These are phyloP conservation scores for Oreotrochilus melanogaster DNA, from an alignment of 2,113 vertebrate species.

Conservation along the genomic window DNA sequence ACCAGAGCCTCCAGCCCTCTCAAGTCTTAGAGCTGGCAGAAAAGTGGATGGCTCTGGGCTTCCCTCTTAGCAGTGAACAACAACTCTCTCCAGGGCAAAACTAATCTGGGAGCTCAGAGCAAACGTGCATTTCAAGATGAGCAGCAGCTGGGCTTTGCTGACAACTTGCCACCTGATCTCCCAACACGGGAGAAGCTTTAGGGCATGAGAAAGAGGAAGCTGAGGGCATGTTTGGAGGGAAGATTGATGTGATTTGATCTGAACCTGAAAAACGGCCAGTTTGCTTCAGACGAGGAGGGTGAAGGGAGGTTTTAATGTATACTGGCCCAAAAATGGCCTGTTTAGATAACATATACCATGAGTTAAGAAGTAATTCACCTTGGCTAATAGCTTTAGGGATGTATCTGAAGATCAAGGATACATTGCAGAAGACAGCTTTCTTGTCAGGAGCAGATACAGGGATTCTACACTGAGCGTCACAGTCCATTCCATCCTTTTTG, in stretches of 20 bases:
- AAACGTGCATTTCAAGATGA: neutral
- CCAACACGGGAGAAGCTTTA: neutral
- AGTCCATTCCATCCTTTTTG: neutral
- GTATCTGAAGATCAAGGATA: neutral
- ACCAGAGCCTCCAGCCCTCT: neutral
- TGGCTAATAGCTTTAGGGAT: conserved; percentile 28
- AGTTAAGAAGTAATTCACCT: conserved; percentile 1
- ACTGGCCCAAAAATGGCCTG: neutral
- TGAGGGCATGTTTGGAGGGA: conserved; percentile 22
- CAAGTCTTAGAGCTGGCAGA: neutral
- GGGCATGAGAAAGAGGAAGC: conserved; percentile 18
- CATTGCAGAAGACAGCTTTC: neutral
- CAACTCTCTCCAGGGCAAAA: neutral
- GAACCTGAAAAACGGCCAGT: conserved; percentile 49
- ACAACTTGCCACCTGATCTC: conserved; percentile 63
- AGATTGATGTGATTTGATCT: conserved; percentile 46
- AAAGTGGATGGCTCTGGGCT: neutral
- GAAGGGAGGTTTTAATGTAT: neutral
- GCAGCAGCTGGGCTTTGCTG: conserved; percentile 48
- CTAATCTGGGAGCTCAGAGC: conserved; percentile 36
- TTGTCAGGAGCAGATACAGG: neutral
- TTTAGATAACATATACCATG: neutral
- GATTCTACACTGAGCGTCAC: neutral
- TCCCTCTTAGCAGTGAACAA: neutral
- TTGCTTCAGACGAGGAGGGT: neutral